Evolutionary conservation across 2,113 vertebrate genomes (phyloP).

Genomic region (Oncorhynchus masou): DNA sequence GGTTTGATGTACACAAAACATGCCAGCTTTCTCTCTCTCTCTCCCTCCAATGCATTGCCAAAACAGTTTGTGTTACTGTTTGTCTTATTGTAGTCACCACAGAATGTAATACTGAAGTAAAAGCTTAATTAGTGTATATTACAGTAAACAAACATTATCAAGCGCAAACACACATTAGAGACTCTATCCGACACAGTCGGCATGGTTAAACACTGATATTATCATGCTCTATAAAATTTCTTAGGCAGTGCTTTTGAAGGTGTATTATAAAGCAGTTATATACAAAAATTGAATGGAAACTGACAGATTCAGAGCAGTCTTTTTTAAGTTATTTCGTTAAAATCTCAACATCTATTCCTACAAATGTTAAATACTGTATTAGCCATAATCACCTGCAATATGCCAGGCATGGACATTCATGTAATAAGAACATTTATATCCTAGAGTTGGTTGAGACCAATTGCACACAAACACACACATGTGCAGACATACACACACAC

Average conservation of each 20-base stretch:
- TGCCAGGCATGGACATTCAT: neutral
- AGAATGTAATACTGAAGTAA: neutral
- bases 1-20: neutral
- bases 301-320: neutral
- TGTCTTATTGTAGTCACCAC: neutral
- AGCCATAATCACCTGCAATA: neutral
- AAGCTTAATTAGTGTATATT: slow-evolving; percentile 7
- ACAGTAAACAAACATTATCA: slow-evolving; percentile 26
- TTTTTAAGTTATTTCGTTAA: too few relatives aligned
- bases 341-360: neutral
- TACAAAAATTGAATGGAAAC: neutral
- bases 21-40: neutral
- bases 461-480: slow-evolving; percentile 19
- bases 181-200: slow-evolving; percentile 20
- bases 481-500: slow-evolving; percentile 20
- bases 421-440: neutral
- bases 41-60: neutral
- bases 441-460: slow-evolving; percentile 22
- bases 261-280: slow-evolving; percentile 34
- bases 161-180: slow-evolving; percentile 27
- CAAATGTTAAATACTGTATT: neutral
- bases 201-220: slow-evolving; percentile 20
- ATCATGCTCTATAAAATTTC: slow-evolving; percentile 38
- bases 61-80: neutral
- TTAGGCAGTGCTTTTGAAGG: slow-evolving; percentile 14